These are phyloP conservation scores for Perizoma flavofasciatum DNA, from an alignment of 2,888 invertebrate genomes.

Conservation along the genomic window DNA sequence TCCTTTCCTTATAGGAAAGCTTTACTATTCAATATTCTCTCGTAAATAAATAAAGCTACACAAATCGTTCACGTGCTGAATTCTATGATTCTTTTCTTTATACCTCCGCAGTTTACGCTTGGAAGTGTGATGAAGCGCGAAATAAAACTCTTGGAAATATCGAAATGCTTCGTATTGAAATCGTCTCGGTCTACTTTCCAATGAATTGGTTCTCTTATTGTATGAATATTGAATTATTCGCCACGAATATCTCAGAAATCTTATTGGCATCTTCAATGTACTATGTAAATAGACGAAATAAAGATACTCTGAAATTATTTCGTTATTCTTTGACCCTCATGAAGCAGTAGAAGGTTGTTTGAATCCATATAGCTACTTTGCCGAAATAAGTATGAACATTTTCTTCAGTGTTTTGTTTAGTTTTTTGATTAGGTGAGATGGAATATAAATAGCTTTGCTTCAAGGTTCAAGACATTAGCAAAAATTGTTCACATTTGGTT, in stretches of 20 bases:
- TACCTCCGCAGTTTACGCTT: conserved; percentile 11
- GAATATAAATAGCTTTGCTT: conserved; percentile 14
- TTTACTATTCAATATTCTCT: conserved; percentile 3
- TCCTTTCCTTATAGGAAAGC: no score
- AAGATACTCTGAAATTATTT: conserved; percentile 18
- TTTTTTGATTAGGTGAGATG: conserved; percentile 8
- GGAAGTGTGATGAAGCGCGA: conserved; percentile 17
- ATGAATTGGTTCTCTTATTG: conserved; percentile 26
- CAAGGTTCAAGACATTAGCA: conserved; percentile 7
- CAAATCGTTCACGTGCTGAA: conserved; percentile 5
- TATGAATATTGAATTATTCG: conserved; percentile 29
- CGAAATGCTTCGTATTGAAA: conserved; percentile 19
- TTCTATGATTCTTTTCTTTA: conserved; percentile 7
- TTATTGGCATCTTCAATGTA: conserved; percentile 19
- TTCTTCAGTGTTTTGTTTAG: conserved; percentile 6
- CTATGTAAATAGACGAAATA: conserved; percentile 18
- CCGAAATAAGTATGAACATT: conserved; percentile 8
- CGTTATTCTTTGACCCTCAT: conserved; percentile 12
- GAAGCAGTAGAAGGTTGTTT: conserved; percentile 8
- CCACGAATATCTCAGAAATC: conserved; percentile 21
- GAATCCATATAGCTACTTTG: conserved; percentile 10
- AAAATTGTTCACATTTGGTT: conserved; percentile 8
- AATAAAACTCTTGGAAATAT: conserved; percentile 18
- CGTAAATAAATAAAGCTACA: conserved; percentile 9
- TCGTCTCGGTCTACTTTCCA: conserved; percentile 19